Evolutionary conservation across 2,888 invertebrate genomes (phyloP).

Genomic region (Aphidoletes aphidimyza): DNA sequence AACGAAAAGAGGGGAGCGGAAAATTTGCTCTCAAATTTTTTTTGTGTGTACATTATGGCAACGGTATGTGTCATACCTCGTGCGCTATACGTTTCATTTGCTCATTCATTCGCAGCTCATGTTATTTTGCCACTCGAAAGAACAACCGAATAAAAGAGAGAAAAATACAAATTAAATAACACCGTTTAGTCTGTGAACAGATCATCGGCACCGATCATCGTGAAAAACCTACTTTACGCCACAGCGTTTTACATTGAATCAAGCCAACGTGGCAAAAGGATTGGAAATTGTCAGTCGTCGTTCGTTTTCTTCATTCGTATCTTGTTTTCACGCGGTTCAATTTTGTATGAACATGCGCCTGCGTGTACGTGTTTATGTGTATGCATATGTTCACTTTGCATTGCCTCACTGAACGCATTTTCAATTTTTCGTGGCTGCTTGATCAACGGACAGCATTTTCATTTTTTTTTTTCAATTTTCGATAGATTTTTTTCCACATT

Average conservation of each 20-base stretch:
- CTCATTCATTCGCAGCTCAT: no score
- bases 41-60: neutral
- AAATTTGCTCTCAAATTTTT: conserved; percentile 6
- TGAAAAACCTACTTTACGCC: no score
- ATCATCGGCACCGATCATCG: neutral
- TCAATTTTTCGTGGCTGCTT: no score
- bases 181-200: neutral
- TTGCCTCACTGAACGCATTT: neutral
- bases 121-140: no score
- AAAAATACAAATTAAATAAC: neutral
- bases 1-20: neutral
- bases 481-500: no score
- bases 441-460: no score
- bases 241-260: neutral
- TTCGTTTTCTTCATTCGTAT: neutral
- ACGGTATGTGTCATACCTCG: neutral
- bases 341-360: neutral
- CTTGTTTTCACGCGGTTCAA: neutral
- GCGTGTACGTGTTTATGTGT: no score
- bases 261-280: conserved; percentile 32
- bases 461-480: no score
- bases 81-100: no score
- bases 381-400: no score
- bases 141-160: neutral
- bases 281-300: neutral